Conservation (phyloP, 2,113 vertebrate genomes). For the Tyto alba region DNA sequence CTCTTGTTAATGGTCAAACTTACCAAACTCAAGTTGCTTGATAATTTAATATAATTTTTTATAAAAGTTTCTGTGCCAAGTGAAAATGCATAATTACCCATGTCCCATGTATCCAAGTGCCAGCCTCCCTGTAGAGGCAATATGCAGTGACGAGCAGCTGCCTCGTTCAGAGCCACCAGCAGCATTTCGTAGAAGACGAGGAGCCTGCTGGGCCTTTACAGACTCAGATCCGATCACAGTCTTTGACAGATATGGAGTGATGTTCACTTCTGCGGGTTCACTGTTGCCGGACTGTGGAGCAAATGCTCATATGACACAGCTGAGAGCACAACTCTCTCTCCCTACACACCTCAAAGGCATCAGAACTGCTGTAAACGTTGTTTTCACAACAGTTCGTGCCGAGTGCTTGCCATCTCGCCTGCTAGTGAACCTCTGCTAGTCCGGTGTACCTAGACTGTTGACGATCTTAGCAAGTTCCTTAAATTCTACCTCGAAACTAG, state of each 20-base stretch:
- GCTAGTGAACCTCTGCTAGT: not conserved
- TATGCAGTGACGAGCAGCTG: not conserved
- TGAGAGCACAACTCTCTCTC: not conserved
- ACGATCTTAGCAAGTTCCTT: not conserved
- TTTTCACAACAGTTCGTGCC: not conserved
- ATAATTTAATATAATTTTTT: not conserved
- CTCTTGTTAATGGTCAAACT: not conserved
- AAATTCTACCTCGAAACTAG: not conserved
- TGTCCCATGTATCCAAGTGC: not conserved
- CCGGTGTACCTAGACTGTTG: not conserved
- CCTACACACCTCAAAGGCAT: not conserved
- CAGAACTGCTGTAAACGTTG: not conserved
- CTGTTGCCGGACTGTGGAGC: not conserved
- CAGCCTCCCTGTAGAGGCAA: not conserved
- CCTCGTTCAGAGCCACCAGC: not conserved
- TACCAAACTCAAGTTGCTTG: not conserved
- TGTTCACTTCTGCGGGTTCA: not conserved
- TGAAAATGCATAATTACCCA: not conserved
- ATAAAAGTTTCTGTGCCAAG: not conserved
- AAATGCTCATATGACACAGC: not conserved
- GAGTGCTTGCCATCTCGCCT: not conserved
- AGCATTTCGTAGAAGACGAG: not conserved
- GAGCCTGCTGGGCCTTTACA: not conserved
- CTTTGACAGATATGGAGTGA: not conserved
- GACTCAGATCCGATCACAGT: not conserved